These are phyloP conservation scores for Anolis carolinensis DNA, from an alignment of 2,113 vertebrate genomes.

Conservation along the genomic window DNA sequence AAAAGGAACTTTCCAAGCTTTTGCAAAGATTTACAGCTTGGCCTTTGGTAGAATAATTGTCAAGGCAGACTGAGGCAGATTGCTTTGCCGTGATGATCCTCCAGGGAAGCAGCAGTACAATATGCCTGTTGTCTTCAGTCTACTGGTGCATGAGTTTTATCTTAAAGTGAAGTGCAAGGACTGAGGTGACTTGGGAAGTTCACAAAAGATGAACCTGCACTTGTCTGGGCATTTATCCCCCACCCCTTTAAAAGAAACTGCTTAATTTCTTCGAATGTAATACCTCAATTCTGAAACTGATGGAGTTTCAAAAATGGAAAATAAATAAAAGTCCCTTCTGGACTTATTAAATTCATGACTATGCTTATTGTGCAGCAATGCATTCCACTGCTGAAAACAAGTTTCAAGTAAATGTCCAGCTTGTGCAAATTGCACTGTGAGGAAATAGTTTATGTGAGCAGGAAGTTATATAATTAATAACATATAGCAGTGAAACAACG, in stretches of 20 bases:
- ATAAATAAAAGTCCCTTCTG: not conserved
- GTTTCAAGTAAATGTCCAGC: slow-evolving; percentile 43
- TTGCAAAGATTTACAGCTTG: not conserved
- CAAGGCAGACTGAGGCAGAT: not conserved
- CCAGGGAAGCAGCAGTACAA: not conserved
- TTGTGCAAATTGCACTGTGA: slow-evolving; percentile 35
- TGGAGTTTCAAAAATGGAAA: not conserved
- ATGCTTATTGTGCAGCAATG: not conserved
- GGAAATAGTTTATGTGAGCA: slow-evolving; percentile 18
- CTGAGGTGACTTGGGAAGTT: not conserved
- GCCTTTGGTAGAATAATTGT: not conserved
- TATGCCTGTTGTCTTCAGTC: not conserved
- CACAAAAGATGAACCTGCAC: not conserved
- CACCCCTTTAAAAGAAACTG: not conserved
- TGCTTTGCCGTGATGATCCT: not conserved
- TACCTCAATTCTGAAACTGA: not conserved
- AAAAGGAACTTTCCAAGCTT: no score
- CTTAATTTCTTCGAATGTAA: not conserved
- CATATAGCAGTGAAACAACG: slow-evolving; percentile 9
- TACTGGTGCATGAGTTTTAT: not conserved
- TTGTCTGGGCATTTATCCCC: not conserved
- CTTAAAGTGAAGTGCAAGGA: not conserved
- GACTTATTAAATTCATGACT: not conserved
- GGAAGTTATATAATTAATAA: slow-evolving; percentile 39
- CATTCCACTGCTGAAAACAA: slow-evolving; percentile 22